These are phyloP conservation scores for Petrophora chlorosata DNA, from an alignment of 2,888 invertebrate species.

Conservation along the genomic window DNA sequence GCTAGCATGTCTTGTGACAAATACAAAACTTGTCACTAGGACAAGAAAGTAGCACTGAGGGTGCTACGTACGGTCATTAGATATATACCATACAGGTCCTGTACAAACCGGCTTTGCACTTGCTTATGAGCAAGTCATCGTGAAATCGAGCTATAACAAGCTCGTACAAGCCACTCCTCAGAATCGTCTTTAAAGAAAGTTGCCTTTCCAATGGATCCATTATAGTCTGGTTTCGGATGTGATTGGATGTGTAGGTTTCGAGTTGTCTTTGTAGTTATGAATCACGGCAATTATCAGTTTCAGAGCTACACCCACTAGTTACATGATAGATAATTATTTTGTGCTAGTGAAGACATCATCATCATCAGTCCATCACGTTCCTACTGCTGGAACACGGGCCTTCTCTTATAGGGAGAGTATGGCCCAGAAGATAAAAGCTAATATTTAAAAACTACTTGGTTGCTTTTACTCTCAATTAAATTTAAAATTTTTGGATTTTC, in stretches of 20 bases:
- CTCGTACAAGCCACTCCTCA: conserved; percentile 28
- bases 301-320: conserved; percentile 11
- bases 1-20: conserved; percentile 14
- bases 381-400: too few relatives aligned
- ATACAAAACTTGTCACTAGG: conserved; percentile 41
- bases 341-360: too few relatives aligned
- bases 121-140: conserved; percentile 60
- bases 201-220: conserved; percentile 60
- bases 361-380: too few relatives aligned
- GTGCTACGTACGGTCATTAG: conserved; percentile 64
- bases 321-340: background rate
- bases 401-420: too few relatives aligned
- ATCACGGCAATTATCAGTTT: conserved; percentile 16
- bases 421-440: too few relatives aligned
- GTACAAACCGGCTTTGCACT: conserved; percentile 58
- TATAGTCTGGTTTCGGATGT: conserved; percentile 42
- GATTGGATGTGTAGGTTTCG: conserved; percentile 25
- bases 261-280: conserved; percentile 11
- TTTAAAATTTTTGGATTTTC: too few relatives aligned
- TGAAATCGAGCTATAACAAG: conserved; percentile 70
- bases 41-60: conserved; percentile 61
- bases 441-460: too few relatives aligned
- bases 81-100: conserved; percentile 59
- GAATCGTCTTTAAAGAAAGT: conserved; percentile 61
- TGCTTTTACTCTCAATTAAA: too few relatives aligned